phyloP scores from a whole-genome alignment of 2,797 vertebrate genomes.

The Malurus splendens region DNA sequence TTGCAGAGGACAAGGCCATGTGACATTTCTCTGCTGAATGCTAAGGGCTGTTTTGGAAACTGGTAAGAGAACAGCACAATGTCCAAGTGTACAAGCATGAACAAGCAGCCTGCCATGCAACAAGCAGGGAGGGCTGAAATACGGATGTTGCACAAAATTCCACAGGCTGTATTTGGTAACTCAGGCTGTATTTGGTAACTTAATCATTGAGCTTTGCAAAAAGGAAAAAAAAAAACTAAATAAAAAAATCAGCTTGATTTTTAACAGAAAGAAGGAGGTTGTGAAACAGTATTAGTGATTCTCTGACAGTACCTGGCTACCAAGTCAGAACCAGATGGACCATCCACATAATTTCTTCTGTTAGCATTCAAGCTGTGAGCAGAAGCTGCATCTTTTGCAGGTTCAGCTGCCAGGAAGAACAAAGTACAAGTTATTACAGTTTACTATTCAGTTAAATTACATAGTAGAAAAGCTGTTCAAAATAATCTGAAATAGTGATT shows the following conservation, averaged over 20 bases:
- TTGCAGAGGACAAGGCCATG: not conserved
- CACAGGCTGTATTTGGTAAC: not conserved
- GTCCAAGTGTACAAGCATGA: not conserved
- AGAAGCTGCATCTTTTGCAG: constrained; percentile 73
- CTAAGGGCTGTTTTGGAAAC: not conserved
- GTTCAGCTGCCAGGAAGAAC: constrained; percentile 64
- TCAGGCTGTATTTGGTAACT: not conserved
- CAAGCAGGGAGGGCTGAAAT: not conserved
- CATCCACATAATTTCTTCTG: constrained; percentile 81
- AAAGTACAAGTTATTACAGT: not conserved
- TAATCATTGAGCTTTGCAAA: not conserved
- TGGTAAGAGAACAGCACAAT: not conserved
- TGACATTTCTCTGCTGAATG: not conserved
- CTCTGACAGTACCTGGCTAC: constrained; percentile 75
- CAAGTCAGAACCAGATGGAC: constrained; percentile 79
- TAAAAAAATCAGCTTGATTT: not conserved
- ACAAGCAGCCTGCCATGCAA: not conserved
- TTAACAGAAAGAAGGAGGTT: not conserved
- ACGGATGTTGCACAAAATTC: not conserved
- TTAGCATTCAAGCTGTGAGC: constrained; percentile 81
- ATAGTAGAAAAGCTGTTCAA: not conserved
- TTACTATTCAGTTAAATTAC: not conserved
- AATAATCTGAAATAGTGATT: not conserved
- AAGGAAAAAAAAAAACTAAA: not conserved
- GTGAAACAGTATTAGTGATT: not conserved